These are phyloP conservation scores for Drosophila paracracens DNA, from an alignment of 2,888 invertebrate species.

Conservation along the genomic window DNA sequence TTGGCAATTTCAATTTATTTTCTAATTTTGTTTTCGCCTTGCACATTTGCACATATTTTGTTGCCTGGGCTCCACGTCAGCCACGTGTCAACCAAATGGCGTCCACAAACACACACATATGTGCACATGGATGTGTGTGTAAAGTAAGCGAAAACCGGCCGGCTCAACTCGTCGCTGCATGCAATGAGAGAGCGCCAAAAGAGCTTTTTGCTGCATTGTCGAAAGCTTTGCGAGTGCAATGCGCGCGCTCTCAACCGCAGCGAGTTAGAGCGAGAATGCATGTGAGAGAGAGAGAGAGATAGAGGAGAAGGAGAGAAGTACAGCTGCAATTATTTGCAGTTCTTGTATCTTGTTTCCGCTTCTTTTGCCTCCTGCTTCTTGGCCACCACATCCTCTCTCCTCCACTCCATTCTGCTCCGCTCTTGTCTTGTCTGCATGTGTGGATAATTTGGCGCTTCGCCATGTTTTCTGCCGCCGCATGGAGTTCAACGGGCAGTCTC, in stretches of 20 bases:
- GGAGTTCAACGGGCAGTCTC: conserved; percentile 40
- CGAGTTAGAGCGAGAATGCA: conserved; percentile 11
- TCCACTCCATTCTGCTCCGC: conserved; percentile 4
- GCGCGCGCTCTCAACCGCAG: conserved; percentile 33
- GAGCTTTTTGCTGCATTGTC: conserved; percentile 63
- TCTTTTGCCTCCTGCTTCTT: conserved; percentile 44
- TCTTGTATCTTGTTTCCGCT: conserved; percentile 71
- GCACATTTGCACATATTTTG: conserved; percentile 31
- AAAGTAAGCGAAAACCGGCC: conserved; percentile 68
- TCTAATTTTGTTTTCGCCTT: conserved; percentile 40
- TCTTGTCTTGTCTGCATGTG: conserved; percentile 61
- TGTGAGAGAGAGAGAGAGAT: conserved; percentile 6
- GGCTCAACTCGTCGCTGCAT: conserved; percentile 67
- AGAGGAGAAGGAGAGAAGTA: conserved; percentile 36
- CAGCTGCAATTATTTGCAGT: conserved; percentile 76
- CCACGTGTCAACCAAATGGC: conserved; percentile 78
- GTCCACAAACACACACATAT: conserved; percentile 52
- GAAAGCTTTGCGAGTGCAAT: conserved; percentile 68
- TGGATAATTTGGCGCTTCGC: conserved; percentile 83
- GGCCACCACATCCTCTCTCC: conserved; percentile 12
- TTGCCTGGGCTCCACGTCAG: conserved; percentile 64
- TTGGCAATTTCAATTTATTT: conserved; percentile 31
- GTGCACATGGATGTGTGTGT: conserved; percentile 23
- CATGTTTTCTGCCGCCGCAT: conserved; percentile 67
- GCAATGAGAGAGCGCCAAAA: conserved; percentile 23